A percentile compares a stretch with the other conserved stretches of the same genome.
These are phyloP conservation scores for Stenchaetothrips biformis DNA, from an alignment of 2,888 invertebrate genomes.

Conservation along the genomic window DNA sequence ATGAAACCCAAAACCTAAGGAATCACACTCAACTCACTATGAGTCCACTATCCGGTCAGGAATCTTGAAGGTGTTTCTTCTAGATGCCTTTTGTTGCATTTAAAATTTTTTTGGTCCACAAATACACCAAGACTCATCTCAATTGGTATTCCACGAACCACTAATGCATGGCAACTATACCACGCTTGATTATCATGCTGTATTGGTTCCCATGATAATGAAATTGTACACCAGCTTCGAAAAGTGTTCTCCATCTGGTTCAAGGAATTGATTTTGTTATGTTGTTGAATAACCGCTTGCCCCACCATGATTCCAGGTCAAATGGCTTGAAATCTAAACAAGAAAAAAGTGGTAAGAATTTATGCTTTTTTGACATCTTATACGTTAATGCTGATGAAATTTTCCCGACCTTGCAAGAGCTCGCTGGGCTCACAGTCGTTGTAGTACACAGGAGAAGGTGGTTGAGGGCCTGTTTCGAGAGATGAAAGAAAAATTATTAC, in stretches of 20 bases:
- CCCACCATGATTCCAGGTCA: constrained; percentile 89
- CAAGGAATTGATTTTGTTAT: constrained; percentile 64
- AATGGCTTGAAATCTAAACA: constrained; percentile 75
- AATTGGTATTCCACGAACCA: background rate
- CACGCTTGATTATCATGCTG: background rate
- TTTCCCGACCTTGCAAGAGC: constrained; percentile 51
- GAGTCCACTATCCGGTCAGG: background rate
- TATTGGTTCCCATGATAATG: background rate
- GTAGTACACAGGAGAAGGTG: constrained; percentile 59
- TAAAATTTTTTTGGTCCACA: constrained; percentile 10
- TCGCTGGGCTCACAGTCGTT: constrained; percentile 68
- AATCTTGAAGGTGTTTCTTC: constrained; percentile 18
- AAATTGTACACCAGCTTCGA: background rate
- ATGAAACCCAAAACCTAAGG: background rate
- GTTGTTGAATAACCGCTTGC: constrained; percentile 76
- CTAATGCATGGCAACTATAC: background rate
- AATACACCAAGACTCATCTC: background rate
- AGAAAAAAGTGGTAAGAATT: constrained; percentile 37
- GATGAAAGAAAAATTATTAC: constrained; percentile 35
- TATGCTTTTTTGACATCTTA: constrained; percentile 25
- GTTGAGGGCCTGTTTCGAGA: constrained; percentile 47
- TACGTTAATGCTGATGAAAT: background rate
- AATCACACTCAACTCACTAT: background rate
- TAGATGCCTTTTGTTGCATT: background rate
- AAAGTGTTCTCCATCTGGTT: constrained; percentile 30